Conservation (phyloP, 2,797 vertebrate species). For the Poecilia wingei region DNA sequence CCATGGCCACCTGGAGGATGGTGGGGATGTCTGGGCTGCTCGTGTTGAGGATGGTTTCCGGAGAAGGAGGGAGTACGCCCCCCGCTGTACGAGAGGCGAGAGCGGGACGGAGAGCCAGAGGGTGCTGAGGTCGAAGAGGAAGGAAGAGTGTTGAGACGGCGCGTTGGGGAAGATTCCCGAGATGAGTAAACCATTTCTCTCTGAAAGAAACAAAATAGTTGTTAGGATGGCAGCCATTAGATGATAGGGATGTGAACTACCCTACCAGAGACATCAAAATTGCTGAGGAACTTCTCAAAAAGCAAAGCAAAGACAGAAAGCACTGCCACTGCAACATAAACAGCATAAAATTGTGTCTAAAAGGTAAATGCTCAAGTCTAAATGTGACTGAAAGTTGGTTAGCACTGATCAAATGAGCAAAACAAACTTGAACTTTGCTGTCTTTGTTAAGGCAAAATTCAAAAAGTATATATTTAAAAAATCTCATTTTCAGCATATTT, state of each 20-base stretch:
- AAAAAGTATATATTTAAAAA: background rate
- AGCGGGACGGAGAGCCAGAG: slow-evolving; percentile 91
- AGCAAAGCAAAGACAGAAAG: background rate
- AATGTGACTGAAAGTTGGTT: background rate
- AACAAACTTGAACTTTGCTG: background rate
- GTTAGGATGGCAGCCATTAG: slow-evolving; percentile 60
- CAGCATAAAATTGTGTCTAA: background rate
- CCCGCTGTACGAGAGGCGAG: slow-evolving; percentile 94
- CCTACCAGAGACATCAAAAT: slow-evolving; percentile 2
- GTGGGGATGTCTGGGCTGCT: slow-evolving; percentile 82
- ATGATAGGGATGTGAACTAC: slow-evolving; percentile 2
- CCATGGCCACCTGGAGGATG: slow-evolving; percentile 83
- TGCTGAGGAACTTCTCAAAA: slow-evolving; percentile 17
- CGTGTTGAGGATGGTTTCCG: slow-evolving; percentile 83
- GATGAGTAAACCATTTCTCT: slow-evolving; percentile 97
- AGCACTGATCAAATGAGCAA: background rate
- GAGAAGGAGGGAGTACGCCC: slow-evolving; percentile 92
- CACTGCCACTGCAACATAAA: background rate
- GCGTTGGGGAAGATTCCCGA: slow-evolving; percentile 95
- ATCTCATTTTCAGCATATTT: background rate
- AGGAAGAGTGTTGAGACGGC: slow-evolving; percentile 93
- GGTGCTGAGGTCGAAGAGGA: slow-evolving; percentile 86
- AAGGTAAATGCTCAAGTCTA: background rate
- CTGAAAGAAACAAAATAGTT: slow-evolving; percentile 73
- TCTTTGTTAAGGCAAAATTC: background rate